Evolutionary conservation across 2,113 vertebrate species (phyloP).

Genomic region (Choloepus hoffmanni): DNA sequence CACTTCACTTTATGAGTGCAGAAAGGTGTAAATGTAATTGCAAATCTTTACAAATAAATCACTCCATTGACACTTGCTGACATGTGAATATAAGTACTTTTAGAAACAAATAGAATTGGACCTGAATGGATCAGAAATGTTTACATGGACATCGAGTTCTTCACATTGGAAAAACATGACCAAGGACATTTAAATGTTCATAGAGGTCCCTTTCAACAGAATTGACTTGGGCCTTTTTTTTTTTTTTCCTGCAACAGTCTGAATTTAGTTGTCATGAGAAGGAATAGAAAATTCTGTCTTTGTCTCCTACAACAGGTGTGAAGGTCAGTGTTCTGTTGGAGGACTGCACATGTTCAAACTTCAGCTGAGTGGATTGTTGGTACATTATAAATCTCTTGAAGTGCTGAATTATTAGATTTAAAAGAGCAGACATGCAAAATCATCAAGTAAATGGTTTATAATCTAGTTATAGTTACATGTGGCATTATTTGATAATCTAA

Average conservation of each 20-base stretch:
- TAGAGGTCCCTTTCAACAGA: slow-evolving; percentile 62
- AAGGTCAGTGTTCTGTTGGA: slow-evolving; percentile 65
- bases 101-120: slow-evolving; percentile 69
- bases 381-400: slow-evolving; percentile 66
- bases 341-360: neutral
- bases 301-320: slow-evolving; percentile 48
- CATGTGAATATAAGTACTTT: slow-evolving; percentile 59
- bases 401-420: slow-evolving; percentile 59
- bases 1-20: slow-evolving; percentile 69
- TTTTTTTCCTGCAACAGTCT: slow-evolving; percentile 23
- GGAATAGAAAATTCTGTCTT: slow-evolving; percentile 55
- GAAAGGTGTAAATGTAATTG: slow-evolving; percentile 48
- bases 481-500: slow-evolving; percentile 37
- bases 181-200: slow-evolving; percentile 72
- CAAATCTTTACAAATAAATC: slow-evolving; percentile 63
- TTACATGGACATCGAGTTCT: slow-evolving; percentile 52
- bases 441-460: slow-evolving; percentile 59
- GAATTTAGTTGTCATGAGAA: neutral
- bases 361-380: slow-evolving; percentile 15
- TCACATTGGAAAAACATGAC: slow-evolving; percentile 67
- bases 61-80: slow-evolving; percentile 36
- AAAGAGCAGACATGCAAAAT: slow-evolving; percentile 22
- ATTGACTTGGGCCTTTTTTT: slow-evolving; percentile 29
- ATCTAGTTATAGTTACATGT: slow-evolving; percentile 36
- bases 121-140: slow-evolving; percentile 13